phyloP scores from a whole-genome alignment of 2,113 vertebrate species.

The Brachirus orientalis region DNA sequence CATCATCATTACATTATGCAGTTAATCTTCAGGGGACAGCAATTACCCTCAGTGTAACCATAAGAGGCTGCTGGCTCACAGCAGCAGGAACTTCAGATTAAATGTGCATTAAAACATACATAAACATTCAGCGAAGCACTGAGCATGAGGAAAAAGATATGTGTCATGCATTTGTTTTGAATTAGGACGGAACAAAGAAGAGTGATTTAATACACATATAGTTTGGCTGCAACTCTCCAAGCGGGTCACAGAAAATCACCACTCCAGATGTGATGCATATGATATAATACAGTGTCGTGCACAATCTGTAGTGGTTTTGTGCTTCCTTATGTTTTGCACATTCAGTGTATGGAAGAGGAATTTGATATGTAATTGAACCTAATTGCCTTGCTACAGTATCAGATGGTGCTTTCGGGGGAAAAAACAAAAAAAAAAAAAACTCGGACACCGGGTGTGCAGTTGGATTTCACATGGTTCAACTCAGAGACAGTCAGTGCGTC shows the following conservation, averaged over 20 bases:
- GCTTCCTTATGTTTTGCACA: conserved; percentile 5
- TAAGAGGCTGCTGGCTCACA: conserved; percentile 32
- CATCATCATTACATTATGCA: conserved; percentile 70
- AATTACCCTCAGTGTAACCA: conserved; percentile 53
- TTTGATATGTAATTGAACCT: not conserved
- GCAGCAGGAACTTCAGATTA: conserved; percentile 39
- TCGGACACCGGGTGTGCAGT: conserved; percentile 5
- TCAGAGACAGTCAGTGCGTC: conserved; percentile 25
- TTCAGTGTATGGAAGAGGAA: conserved; percentile 5
- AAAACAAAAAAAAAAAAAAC: not conserved
- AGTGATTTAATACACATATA: conserved; percentile 53
- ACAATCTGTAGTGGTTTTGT: conserved; percentile 17
- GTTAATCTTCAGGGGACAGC: conserved; percentile 55
- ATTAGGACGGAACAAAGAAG: conserved; percentile 57
- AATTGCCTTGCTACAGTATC: not conserved
- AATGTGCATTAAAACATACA: conserved; percentile 55
- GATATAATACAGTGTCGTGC: conserved; percentile 4
- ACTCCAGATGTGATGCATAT: conserved; percentile 47
- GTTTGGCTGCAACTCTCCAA: conserved; percentile 46
- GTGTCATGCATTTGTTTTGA: conserved; percentile 56
- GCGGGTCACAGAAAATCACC: conserved; percentile 46
- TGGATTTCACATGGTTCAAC: not conserved
- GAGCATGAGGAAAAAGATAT: conserved; percentile 25
- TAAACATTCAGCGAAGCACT: conserved; percentile 52
- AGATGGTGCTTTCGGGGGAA: too few species aligned